These are phyloP conservation scores for Podocnemis expansa DNA, from an alignment of 2,113 vertebrate species.

Conservation along the genomic window DNA sequence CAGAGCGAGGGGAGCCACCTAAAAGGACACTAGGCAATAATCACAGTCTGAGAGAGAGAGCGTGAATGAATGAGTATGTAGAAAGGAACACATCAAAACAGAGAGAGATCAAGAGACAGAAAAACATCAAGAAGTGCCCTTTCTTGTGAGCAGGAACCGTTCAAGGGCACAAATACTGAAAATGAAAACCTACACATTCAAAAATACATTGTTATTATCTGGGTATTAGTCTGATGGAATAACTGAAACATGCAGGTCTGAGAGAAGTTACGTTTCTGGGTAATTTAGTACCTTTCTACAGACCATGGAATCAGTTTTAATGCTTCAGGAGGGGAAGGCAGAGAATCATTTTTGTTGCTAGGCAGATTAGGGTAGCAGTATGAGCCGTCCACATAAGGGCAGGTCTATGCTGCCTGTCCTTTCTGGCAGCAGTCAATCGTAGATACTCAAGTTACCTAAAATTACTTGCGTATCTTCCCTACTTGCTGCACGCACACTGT, in stretches of 20 bases:
- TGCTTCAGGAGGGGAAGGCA: background rate
- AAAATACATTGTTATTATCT: background rate
- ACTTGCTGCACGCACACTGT: too few species aligned
- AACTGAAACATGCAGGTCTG: background rate
- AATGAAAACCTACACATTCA: background rate
- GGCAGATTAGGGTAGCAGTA: background rate
- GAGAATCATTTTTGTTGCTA: background rate
- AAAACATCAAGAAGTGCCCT: background rate
- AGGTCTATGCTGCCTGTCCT: too few species aligned
- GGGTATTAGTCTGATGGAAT: background rate
- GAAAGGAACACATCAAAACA: constrained; percentile 27
- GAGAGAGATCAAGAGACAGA: background rate
- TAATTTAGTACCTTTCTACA: background rate
- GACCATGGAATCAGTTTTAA: background rate
- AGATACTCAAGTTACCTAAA: too few species aligned
- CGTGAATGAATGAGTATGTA: background rate
- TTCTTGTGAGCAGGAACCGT: background rate
- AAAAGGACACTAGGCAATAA: background rate
- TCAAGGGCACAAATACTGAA: background rate
- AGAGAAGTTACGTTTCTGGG: background rate
- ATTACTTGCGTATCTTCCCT: too few species aligned
- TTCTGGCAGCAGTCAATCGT: too few species aligned
- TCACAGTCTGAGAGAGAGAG: background rate
- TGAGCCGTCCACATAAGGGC: background rate
- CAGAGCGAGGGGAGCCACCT: background rate